Evolutionary conservation across 2,113 vertebrate genomes (phyloP).

Genomic region (Corythoichthys intestinalis): DNA sequence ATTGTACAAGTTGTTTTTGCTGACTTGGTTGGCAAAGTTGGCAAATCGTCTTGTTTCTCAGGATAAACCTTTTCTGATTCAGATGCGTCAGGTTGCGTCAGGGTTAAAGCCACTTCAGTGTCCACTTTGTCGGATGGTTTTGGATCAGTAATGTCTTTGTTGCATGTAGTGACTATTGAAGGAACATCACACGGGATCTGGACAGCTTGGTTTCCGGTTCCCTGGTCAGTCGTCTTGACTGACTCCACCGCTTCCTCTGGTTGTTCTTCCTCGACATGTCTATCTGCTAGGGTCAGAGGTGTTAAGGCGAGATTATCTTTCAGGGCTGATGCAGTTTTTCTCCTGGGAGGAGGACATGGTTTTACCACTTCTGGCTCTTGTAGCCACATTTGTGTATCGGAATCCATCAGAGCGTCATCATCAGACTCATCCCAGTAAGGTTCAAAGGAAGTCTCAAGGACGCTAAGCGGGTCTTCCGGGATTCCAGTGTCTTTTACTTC

Average conservation of each 20-base stretch:
- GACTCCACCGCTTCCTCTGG: slow-evolving; percentile 56
- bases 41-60: slow-evolving; percentile 15
- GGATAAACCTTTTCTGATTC: slow-evolving; percentile 7
- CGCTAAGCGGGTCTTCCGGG: slow-evolving; percentile 18
- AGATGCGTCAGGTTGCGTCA: slow-evolving; percentile 17
- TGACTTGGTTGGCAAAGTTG: slow-evolving; percentile 7
- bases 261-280: slow-evolving; percentile 42
- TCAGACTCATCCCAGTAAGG: slow-evolving; percentile 35
- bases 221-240: slow-evolving; percentile 47
- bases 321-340: slow-evolving; percentile 28
- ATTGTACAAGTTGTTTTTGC: slow-evolving; percentile 53
- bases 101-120: neutral
- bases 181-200: neutral
- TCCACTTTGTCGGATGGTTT: slow-evolving; percentile 4
- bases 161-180: neutral
- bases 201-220: slow-evolving; percentile 39
- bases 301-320: slow-evolving; percentile 62
- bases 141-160: neutral
- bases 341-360: slow-evolving; percentile 44
- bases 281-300: slow-evolving; percentile 55
- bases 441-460: slow-evolving; percentile 37
- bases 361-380: slow-evolving; percentile 15
- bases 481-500: slow-evolving; percentile 18
- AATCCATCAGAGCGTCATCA: neutral
- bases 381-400: slow-evolving; percentile 3